Evolutionary conservation across 2,113 vertebrate species (phyloP), one percentile per base, ranked within the genome.

Genomic region (Oriolus oriolus): DNA sequence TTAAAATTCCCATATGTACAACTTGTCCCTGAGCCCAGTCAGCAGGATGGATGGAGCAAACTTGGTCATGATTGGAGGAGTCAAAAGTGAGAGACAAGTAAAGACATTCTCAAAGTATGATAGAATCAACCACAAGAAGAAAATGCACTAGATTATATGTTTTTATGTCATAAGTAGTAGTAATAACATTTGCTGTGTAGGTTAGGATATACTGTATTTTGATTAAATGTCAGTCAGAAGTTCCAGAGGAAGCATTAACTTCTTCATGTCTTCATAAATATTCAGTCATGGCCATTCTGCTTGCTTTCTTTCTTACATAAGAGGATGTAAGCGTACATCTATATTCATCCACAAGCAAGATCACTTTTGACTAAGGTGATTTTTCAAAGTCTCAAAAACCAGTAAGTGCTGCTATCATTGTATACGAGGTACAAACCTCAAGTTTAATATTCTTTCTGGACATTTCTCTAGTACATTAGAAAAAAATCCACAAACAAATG

Each of bases 291-390:
- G 21, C 6, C 4, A 56, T 68, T 87, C 9, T 47, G 14, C 21
- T 79, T 79, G 6, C 11, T 42, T 84, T 44, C 7, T 60, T 82
- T 83, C 8, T 52, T 53, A 14, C 1, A 1, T 27, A 39, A 6
- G 21, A 68, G 17, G 21, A 6, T 1, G 0, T 60, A 76, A 64
- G 15, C 0, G 0, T 66, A 15, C 9, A 8, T 61, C 8, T 49
- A 0, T 11, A 11, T 35, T 49, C 30, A 16, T 39, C 16, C 19
- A 28, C 1, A 33, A 37, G 20, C 73, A 65, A 45, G 6, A n/a
- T 6, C n/a, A 41, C 3, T 15, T 81, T 78, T 70, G 64, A 35
- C 13, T 37, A 26, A 42, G 26, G 13, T 3, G 1, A 11, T 50
- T 56, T 63, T 23, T 7, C 3, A 18, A 10, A 35, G 8, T 68